These are phyloP conservation scores for Ammospiza maritima DNA, from an alignment of 2,797 vertebrate genomes.

Conservation along the genomic window DNA sequence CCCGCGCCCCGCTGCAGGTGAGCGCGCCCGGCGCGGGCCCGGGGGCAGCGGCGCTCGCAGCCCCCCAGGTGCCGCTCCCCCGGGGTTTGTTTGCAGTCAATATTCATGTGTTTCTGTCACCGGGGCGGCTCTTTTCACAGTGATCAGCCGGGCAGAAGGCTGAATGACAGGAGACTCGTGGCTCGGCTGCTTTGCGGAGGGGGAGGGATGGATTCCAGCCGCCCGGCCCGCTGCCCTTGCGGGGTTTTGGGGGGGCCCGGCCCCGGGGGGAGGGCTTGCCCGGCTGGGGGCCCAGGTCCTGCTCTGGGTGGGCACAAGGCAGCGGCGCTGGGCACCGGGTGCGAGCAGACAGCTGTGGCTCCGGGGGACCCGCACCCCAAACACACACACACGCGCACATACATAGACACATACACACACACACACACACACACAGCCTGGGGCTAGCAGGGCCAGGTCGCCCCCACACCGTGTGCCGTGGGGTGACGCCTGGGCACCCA, in stretches of 20 bases:
- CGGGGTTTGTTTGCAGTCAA: slow-evolving; percentile 68
- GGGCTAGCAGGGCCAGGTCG: background rate
- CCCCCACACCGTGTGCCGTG: fast-evolving
- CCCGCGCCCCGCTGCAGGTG: background rate
- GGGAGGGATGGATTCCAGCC: background rate
- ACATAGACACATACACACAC: no score
- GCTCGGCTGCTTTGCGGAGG: slow-evolving; percentile 56
- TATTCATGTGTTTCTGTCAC: slow-evolving; percentile 74
- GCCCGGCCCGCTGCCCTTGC: background rate
- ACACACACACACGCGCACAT: background rate
- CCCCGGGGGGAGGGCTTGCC: background rate
- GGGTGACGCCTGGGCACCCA: background rate
- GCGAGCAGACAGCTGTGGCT: background rate
- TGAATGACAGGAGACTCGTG: slow-evolving; percentile 89
- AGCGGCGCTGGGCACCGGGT: background rate
- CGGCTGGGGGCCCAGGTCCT: background rate
- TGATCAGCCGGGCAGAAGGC: slow-evolving; percentile 81
- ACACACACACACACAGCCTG: background rate
- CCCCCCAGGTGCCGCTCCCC: slow-evolving; percentile 65
- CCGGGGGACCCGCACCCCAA: background rate
- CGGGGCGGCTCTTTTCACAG: slow-evolving; percentile 68
- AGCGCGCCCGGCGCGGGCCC: background rate
- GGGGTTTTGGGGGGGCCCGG: background rate
- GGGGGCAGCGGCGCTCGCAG: background rate
- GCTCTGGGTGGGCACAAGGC: background rate